phyloP scores from a whole-genome alignment of 2,797 vertebrate genomes.

The Enteromius radiatus region DNA sequence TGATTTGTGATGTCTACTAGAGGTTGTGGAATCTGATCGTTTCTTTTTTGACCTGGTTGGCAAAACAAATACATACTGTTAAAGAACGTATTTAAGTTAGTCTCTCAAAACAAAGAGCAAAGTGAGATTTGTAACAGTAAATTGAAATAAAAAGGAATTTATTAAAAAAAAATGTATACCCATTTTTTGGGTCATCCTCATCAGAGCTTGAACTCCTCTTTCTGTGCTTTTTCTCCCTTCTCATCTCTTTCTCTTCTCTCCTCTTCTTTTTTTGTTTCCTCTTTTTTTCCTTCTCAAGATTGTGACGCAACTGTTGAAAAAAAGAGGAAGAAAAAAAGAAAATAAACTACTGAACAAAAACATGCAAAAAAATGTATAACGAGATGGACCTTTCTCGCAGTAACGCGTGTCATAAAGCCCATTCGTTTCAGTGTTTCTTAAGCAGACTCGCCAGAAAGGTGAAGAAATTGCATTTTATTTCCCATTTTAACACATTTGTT shows the following conservation, averaged over 20 bases:
- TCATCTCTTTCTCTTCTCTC: conserved; percentile 81
- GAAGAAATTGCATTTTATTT: no score
- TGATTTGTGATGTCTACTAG: conserved; percentile 66
- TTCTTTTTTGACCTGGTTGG: conserved; percentile 70
- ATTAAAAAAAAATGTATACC: conserved; percentile 55
- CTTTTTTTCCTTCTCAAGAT: conserved; percentile 85
- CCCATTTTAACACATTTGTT: no score
- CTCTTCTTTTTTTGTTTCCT: conserved; percentile 83
- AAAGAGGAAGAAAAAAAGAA: neutral
- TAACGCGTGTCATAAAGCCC: no score
- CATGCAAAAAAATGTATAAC: no score
- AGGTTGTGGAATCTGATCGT: conserved; percentile 50
- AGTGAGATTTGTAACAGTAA: neutral
- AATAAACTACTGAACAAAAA: no score
- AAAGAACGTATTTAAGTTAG: neutral
- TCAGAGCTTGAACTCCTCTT: conserved; percentile 80
- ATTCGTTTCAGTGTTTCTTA: no score
- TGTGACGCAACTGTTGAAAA: conserved; percentile 84
- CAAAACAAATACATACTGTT: neutral
- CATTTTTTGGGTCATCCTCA: conserved; percentile 70
- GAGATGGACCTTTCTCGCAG: no score
- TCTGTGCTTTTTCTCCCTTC: conserved; percentile 82
- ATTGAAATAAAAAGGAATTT: neutral
- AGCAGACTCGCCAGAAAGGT: no score
- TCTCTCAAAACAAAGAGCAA: no score